Evolutionary conservation across 2,113 vertebrate genomes (phyloP).

Genomic region (Willisornis vidua): DNA sequence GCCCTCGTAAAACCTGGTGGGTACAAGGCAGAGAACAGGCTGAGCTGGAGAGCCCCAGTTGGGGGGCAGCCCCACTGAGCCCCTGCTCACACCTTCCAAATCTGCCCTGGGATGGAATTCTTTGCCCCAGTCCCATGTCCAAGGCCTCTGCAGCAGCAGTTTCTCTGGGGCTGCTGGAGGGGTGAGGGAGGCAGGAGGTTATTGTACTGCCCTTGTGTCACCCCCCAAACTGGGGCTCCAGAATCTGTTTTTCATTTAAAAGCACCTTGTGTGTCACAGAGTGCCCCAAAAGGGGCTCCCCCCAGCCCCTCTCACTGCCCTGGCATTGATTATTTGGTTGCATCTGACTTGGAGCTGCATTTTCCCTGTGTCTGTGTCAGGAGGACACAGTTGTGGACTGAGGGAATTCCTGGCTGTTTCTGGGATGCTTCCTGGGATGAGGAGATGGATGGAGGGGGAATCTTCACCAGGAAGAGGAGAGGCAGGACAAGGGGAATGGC

Average conservation of each 20-base stretch:
- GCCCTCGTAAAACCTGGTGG: slow-evolving; percentile 36
- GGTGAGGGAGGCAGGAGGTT: not conserved
- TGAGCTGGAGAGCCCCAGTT: slow-evolving; percentile 4
- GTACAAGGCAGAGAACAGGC: slow-evolving; percentile 19
- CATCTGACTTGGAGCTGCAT: not conserved
- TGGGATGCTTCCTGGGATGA: not conserved
- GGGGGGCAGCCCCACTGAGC: not conserved
- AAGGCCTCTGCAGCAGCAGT: not conserved
- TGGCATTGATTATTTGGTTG: not conserved
- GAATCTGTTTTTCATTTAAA: not conserved
- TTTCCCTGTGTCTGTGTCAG: not conserved
- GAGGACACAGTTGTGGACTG: rapidly evolving
- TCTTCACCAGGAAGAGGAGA: not conserved
- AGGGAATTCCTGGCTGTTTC: not conserved
- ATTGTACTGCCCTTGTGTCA: not conserved
- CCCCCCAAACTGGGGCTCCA: not conserved
- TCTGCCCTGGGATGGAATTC: slow-evolving; percentile 36
- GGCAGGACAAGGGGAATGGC: not conserved
- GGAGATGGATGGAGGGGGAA: not conserved
- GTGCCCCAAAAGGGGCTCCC: not conserved
- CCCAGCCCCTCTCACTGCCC: not conserved
- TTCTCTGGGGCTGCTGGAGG: not conserved
- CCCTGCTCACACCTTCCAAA: slow-evolving; percentile 48
- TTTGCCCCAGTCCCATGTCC: slow-evolving; percentile 2
- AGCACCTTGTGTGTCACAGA: not conserved